These are phyloP conservation scores for Lasioglossum vierecki DNA, from an alignment of 2,888 invertebrate genomes.

Conservation along the genomic window DNA sequence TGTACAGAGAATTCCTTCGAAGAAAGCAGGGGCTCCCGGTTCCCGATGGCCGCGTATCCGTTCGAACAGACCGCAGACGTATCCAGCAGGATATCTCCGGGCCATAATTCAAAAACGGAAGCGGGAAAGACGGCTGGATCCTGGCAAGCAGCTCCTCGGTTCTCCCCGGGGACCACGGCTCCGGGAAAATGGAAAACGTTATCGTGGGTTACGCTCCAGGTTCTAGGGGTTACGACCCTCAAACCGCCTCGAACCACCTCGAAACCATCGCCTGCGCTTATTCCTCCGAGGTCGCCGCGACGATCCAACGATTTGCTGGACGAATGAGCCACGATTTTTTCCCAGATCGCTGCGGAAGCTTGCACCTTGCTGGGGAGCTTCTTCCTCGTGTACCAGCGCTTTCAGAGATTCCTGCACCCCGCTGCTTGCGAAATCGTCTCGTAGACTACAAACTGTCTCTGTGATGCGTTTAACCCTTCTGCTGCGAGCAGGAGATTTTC, in stretches of 20 bases:
- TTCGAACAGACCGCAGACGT: slow-evolving; percentile 28
- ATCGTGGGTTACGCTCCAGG: slow-evolving; percentile 66
- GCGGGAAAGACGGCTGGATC: slow-evolving; percentile 55
- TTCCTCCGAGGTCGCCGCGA: slow-evolving; percentile 34
- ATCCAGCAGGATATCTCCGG: slow-evolving; percentile 69
- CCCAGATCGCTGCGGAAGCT: slow-evolving; percentile 25
- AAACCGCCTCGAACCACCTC: slow-evolving; percentile 7
- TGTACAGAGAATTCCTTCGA: slow-evolving; percentile 27
- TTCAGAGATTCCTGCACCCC: background rate
- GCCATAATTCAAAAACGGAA: slow-evolving; percentile 74
- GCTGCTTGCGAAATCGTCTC: slow-evolving; percentile 3
- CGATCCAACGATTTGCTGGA: slow-evolving; percentile 73
- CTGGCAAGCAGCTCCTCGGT: slow-evolving; percentile 37
- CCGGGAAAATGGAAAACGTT: slow-evolving; percentile 77
- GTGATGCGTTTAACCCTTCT: background rate
- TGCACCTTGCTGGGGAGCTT: background rate
- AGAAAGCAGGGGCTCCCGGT: slow-evolving; percentile 14
- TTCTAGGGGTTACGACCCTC: slow-evolving; percentile 51
- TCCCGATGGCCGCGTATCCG: slow-evolving; percentile 1
- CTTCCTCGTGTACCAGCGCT: background rate
- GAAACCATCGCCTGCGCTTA: background rate
- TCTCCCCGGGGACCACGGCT: slow-evolving; percentile 49
- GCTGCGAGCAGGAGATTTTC: background rate
- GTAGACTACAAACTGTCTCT: background rate
- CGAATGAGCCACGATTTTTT: slow-evolving; percentile 72